phyloP scores from a whole-genome alignment of 2,113 vertebrate genomes.

The Probosciger aterrimus region DNA sequence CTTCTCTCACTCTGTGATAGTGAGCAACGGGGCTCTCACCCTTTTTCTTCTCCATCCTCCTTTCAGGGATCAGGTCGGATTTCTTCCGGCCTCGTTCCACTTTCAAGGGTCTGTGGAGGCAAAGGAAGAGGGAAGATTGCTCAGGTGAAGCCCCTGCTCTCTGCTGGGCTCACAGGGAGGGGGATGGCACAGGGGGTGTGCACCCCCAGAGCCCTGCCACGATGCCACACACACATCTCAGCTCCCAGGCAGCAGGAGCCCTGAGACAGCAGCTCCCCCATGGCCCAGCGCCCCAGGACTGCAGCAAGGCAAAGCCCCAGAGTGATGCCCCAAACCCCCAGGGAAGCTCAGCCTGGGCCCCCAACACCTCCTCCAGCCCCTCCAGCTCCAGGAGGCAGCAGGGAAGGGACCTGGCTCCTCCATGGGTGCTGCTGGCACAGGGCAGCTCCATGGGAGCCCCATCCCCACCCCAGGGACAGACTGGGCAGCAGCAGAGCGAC shows the following conservation, averaged over 20 bases:
- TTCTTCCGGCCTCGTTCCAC: conserved; percentile 85
- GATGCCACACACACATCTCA: background rate
- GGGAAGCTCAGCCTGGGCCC: background rate
- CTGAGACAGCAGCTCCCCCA: background rate
- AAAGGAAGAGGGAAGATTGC: background rate
- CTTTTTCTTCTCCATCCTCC: conserved; percentile 90
- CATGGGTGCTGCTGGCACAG: background rate
- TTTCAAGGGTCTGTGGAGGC: conserved; percentile 75
- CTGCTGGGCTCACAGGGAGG: background rate
- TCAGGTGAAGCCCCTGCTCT: background rate
- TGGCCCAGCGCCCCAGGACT: background rate
- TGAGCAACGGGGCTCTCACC: conserved; percentile 66
- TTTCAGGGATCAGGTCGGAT: conserved; percentile 76
- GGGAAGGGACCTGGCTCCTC: background rate
- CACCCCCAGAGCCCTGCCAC: background rate
- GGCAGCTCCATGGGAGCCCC: background rate
- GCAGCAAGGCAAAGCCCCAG: background rate
- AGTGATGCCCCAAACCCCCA: background rate
- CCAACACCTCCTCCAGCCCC: background rate
- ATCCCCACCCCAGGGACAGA: background rate
- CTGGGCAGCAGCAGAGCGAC: background rate
- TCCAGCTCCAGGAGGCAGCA: background rate
- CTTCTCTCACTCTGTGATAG: background rate
- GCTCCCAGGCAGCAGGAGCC: background rate
- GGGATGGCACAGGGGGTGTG: accelerated